Evolutionary conservation across 2,797 vertebrate species (phyloP).

Genomic region (Ispidina picta): DNA sequence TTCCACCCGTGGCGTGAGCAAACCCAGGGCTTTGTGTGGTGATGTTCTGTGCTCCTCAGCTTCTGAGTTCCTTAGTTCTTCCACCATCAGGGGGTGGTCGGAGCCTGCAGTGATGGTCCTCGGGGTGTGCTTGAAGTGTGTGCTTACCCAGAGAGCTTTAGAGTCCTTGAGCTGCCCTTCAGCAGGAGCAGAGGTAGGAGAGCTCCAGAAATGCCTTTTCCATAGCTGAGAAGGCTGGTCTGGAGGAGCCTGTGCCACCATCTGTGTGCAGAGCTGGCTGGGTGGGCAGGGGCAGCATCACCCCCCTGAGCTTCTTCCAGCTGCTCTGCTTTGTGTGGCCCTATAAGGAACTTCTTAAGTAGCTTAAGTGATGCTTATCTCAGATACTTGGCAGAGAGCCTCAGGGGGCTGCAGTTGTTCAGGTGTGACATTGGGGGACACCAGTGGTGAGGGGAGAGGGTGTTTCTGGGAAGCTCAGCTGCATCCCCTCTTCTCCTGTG

Average conservation of each 20-base stretch:
- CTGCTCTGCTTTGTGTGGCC: background rate
- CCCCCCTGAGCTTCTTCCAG: background rate
- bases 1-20: background rate
- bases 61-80: background rate
- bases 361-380: conserved; percentile 1
- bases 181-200: background rate
- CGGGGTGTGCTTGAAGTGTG: background rate
- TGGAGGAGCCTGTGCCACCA: background rate
- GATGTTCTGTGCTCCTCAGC: rapidly evolving
- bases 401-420: background rate
- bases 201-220: background rate
- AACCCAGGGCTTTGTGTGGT: rapidly evolving
- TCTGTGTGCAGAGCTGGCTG: background rate
- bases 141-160: background rate
- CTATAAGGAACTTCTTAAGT: background rate
- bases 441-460: rapidly evolving
- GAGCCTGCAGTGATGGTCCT: background rate
- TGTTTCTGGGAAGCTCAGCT: background rate
- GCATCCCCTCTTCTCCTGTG: background rate
- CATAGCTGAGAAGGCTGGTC: background rate
- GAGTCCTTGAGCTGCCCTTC: background rate
- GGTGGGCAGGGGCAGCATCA: background rate
- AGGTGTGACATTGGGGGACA: background rate
- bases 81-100: rapidly evolving
- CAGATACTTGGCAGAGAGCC: background rate